Base-by-base conservation (phyloP, 2,888 invertebrate genomes). In the Eupithecia vulgata region DNA sequence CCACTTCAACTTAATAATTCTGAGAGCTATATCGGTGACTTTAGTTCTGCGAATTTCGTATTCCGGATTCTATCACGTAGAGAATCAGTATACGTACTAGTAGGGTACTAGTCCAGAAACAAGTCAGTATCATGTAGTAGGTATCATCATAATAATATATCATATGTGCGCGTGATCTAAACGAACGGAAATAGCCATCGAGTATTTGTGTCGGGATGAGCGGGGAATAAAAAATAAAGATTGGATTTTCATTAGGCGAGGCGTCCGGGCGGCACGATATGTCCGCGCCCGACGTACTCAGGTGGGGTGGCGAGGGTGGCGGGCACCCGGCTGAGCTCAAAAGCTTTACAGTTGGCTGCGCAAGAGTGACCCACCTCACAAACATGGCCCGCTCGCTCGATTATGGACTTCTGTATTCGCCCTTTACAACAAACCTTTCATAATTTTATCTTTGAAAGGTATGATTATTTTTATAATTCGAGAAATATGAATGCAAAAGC, bases 331-430 rank as follows among this genome's bases (percentile, higher is more conserved):
- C 85, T 90, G 92, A 89, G 87, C 91, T 93, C 93, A 90, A 94
- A 94, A 94, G 92, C 89, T 94, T 94, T 91, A 92, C 94, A 93
- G 93, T 92, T 91, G 85, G 92, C 83, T 94, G 94, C 94, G 93
- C 93, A 87, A 89, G 94, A 94, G 94, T 93, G 92, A 91, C 93
- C 94, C 92, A 90, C 93, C 93, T 91, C 89, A 90, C 93, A 93
- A 94, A 93, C 94, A 91, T 85, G 85, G 86, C 80, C 86, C 87
- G 82, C 77, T 81, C 81, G 90, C 84, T 87, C 84, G 86, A 82
- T 80, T 91, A 91, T 91, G 90, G 90, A 91, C 62, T 57, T 86
- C 85, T 88, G 85, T 83, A 84, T 84, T 81, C 73, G 76, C 83
- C 82, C 81, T 88, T 88, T 85, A 87, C 83, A 85, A 85, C 80